Evolutionary conservation across 1,140 invertebrate species (phyloP).

Genomic region (Caenorhabditis briggsae): DNA sequence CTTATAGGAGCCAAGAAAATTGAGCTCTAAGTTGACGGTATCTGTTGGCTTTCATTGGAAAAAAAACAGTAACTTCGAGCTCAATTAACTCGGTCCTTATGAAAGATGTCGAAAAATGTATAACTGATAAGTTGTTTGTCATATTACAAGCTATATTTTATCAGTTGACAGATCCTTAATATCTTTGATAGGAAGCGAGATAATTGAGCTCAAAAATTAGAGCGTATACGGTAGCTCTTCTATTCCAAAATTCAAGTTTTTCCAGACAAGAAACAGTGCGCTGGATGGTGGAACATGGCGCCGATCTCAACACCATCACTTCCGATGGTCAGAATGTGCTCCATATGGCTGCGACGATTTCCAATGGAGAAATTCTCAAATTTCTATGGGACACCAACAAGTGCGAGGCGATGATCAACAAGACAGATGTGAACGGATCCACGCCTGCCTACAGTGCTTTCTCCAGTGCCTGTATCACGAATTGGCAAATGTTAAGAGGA

Average conservation of each 20-base stretch:
- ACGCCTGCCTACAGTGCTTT: constrained; percentile 50
- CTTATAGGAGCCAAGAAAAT: no score
- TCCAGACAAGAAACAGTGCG: constrained; percentile 42
- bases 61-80: no score
- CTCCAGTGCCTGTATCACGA: constrained; percentile 19
- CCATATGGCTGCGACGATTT: constrained; percentile 45
- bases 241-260: background rate
- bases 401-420: constrained; percentile 34
- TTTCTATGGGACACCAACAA: constrained; percentile 49
- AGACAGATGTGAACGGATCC: constrained; percentile 34
- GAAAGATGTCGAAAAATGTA: no score
- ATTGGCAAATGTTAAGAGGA: constrained; percentile 31
- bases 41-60: no score
- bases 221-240: no score
- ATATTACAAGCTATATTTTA: no score
- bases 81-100: no score
- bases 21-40: no score
- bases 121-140: no score
- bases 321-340: constrained; percentile 47
- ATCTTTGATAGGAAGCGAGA: no score
- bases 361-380: constrained; percentile 38
- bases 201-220: no score
- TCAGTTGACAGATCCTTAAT: no score
- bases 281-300: constrained; percentile 19
- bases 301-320: constrained; percentile 27